Evolutionary conservation across 2,888 invertebrate species (phyloP).

Genomic region (Eristalis tenax): DNA sequence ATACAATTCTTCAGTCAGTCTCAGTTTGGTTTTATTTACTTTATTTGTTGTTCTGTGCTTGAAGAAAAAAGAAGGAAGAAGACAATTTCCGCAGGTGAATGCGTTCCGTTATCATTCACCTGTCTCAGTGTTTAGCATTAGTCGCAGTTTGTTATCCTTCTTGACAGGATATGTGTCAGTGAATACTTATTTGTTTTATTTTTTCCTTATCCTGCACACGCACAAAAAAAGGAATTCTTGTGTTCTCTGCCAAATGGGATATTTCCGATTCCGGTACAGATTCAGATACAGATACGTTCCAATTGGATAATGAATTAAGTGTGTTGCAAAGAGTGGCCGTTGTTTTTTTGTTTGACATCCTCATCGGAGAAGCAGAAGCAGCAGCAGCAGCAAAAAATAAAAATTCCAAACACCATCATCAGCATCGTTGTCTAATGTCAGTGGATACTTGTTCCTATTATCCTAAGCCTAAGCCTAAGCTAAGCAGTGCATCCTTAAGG

Average conservation of each 20-base stretch:
- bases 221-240: background rate
- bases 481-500: conserved; percentile 28
- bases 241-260: conserved; percentile 54
- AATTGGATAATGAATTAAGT: conserved; percentile 36
- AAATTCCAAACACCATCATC: conserved; percentile 55
- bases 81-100: conserved; percentile 62
- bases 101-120: conserved; percentile 59
- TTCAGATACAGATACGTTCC: conserved; percentile 43
- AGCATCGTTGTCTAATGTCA: conserved; percentile 24
- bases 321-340: conserved; percentile 23
- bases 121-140: conserved; percentile 32
- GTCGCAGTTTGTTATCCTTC: background rate
- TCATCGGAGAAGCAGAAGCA: background rate
- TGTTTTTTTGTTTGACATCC: no score
- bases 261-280: conserved; percentile 36
- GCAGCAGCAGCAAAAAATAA: conserved; percentile 31
- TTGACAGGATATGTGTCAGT: conserved; percentile 47
- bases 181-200: background rate
- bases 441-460: conserved; percentile 64
- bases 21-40: background rate
- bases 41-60: background rate
- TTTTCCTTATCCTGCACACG: background rate
- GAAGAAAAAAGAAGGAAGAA: background rate
- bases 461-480: conserved; percentile 44
- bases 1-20: background rate